A percentile compares a stretch with the other conserved stretches of the same genome.
Conservation (phyloP, 2,113 vertebrate genomes). For the Perccottus glenii region DNA sequence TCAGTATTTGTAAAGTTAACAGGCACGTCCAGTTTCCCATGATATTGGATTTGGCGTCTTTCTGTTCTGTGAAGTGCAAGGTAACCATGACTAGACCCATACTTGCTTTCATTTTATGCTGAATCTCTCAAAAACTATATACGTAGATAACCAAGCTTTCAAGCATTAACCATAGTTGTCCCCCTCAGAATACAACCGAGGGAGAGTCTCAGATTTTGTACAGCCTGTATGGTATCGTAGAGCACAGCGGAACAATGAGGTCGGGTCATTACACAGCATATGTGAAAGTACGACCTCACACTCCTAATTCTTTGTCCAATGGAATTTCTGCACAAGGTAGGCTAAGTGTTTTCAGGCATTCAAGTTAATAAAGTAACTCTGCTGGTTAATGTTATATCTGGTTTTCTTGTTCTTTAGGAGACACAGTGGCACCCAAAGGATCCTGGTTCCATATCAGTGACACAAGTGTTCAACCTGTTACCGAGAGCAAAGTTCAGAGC, state of each 20-base stretch:
- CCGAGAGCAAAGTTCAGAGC: constrained; percentile 84
- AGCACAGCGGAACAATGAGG: constrained; percentile 96
- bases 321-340: constrained; percentile 77
- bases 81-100: constrained; percentile 70
- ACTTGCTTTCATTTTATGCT: not conserved
- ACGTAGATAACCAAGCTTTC: not conserved
- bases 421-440: constrained; percentile 77
- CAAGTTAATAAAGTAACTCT: not conserved
- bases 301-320: constrained; percentile 72
- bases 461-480: constrained; percentile 86
- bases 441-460: constrained; percentile 96
- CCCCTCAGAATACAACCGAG: constrained; percentile 81
- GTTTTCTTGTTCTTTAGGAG: constrained; percentile 40
- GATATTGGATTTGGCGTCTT: constrained; percentile 92
- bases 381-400: not conserved
- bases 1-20: constrained; percentile 93
- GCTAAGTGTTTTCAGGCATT: constrained; percentile 15
- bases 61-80: constrained; percentile 91
- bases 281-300: constrained; percentile 82
- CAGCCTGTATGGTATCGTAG: constrained; percentile 92
- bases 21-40: constrained; percentile 90
- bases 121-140: constrained; percentile 9
- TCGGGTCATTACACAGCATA: constrained; percentile 98
- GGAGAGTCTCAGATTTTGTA: constrained; percentile 84
- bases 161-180: not conserved